Base-by-base conservation (phyloP, 2,113 vertebrate species). In the Tachysurus fulvidraco region DNA sequence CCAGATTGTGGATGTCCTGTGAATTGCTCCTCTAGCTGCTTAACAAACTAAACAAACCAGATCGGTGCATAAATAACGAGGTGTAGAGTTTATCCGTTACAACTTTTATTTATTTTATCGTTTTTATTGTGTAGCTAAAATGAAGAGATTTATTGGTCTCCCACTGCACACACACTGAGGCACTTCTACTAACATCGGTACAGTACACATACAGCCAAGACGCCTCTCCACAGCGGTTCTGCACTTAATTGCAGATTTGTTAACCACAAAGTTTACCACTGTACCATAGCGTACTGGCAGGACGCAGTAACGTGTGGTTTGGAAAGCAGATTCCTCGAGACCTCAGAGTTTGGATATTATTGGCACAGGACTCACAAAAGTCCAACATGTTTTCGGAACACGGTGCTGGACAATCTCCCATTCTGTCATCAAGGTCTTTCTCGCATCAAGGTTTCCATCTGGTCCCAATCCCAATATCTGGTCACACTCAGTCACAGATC, bases 181-280 rank as follows among this genome's bases (percentile, higher is more conserved):
- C 69, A 46, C 11, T 55, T 36, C n/a, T 57, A 23, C 14, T 64
- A 17, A 64, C 55, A 59, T 41, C 7, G 6, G 1, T 30, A 23
- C 57, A 23, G 1, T 30, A 23, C 57, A 23, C 25, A 36, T 17
- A 71, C 60, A 36, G 23, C 44, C n/a, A 6, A 84, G 65, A 73
- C 30, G 25, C 12, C 30, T 55, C 50, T 30, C 16, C 65, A 60
- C n/a, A 28, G 44, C 41, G 21, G n/a, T 28, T 83, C 62, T 67
- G 62, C 64, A 57, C 52, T 73, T 84, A 84, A 84, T 84, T 84
- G 73, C 11, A 76, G 44, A 76, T 52, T 76, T 76, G 44, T n/a
- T 52, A 12, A 76, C 44, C 23, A n/a, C 73, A 55, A 30, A 2
- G 7, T 77, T 78, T 54, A 54, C 14, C 76, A 54, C n/a, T n/a